Percentiles rank a stretch among this genome's conserved stretches.
phyloP scores from a whole-genome alignment of 2,888 invertebrate genomes.

The Stenurella melanura region DNA sequence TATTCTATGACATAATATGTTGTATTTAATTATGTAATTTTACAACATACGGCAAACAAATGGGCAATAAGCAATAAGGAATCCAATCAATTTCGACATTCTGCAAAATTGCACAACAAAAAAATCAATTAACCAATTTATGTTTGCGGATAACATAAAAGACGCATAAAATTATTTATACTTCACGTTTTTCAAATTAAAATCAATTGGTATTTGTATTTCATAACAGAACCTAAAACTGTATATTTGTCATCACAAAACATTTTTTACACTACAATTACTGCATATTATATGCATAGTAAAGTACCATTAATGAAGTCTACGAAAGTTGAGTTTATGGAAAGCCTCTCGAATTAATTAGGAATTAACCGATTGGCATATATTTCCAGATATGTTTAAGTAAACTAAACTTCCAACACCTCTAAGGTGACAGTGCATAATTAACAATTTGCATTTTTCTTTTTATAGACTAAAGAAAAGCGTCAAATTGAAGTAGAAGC shows the following conservation, averaged over 20 bases:
- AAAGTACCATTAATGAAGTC: no score
- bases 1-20: not conserved
- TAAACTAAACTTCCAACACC: no score
- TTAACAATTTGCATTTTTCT: no score
- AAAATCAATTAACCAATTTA: slow-evolving; percentile 32
- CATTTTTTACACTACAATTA: not conserved
- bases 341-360: no score
- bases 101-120: slow-evolving; percentile 19
- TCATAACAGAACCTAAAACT: slow-evolving; percentile 16
- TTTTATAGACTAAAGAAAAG: no score
- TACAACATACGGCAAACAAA: slow-evolving; percentile 12
- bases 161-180: slow-evolving; percentile 21
- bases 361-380: no score
- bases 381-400: no score
- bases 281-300: no score
- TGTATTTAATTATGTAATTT: slow-evolving; percentile 12
- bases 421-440: no score
- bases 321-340: no score
- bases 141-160: slow-evolving; percentile 28
- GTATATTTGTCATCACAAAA: not conserved
- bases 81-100: slow-evolving; percentile 25
- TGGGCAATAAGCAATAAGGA: slow-evolving; percentile 16
- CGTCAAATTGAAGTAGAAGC: no score
- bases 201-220: slow-evolving; percentile 15
- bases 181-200: not conserved